phyloP scores from a whole-genome alignment of 2,797 vertebrate genomes.

The Tauraco hartlaubi region DNA sequence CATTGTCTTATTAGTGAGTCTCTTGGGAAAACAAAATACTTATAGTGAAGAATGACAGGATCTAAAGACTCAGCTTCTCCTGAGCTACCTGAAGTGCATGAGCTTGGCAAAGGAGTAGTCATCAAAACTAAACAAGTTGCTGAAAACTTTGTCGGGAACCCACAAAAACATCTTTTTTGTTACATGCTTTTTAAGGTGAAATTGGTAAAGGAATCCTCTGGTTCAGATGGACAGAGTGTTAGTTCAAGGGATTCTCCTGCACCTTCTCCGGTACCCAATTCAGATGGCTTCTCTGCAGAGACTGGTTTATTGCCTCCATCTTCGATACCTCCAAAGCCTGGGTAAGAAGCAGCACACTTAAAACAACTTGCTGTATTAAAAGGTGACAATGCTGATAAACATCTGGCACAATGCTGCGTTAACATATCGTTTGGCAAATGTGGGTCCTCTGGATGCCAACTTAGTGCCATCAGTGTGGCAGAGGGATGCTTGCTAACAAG shows the following conservation, averaged over 20 bases:
- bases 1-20: neutral
- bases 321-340: constrained; percentile 78
- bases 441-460: neutral
- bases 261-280: constrained; percentile 83
- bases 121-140: neutral
- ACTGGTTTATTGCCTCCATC: constrained; percentile 66
- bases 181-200: constrained; percentile 84
- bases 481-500: neutral
- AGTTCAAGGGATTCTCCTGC: constrained; percentile 86
- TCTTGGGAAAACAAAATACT: neutral
- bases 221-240: constrained; percentile 82
- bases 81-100: neutral
- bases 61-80: neutral
- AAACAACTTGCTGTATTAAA: neutral
- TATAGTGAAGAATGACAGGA: neutral
- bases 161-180: neutral
- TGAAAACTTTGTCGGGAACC: neutral
- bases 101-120: neutral
- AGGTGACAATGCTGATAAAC: neutral
- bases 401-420: neutral
- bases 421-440: fast-evolving
- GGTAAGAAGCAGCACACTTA: constrained; percentile 76
- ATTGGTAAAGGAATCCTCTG: constrained; percentile 83
- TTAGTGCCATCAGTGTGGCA: neutral
- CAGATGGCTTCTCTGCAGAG: constrained; percentile 85